A percentile compares a stretch with the other conserved stretches of the same genome.
These are phyloP conservation scores for Semnornis frantzii DNA, from an alignment of 2,113 vertebrate species.

Conservation along the genomic window DNA sequence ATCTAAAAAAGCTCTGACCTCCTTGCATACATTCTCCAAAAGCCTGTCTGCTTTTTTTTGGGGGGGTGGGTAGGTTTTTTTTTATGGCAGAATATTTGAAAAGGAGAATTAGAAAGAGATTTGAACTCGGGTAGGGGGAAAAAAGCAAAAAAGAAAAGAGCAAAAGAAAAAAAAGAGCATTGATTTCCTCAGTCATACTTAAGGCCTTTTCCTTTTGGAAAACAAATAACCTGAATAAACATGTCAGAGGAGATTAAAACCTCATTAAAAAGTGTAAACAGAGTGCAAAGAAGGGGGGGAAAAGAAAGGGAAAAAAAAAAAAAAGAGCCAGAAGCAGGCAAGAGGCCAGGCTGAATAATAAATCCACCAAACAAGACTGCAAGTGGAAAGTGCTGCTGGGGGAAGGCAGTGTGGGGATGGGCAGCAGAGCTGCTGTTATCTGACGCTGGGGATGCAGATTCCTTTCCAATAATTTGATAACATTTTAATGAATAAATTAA, in stretches of 20 bases:
- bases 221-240: slow-evolving; percentile 69
- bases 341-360: slow-evolving; percentile 30
- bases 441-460: slow-evolving; percentile 15
- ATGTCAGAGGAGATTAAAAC: slow-evolving; percentile 66
- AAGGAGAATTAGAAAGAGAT: slow-evolving; percentile 3
- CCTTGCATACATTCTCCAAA: neutral
- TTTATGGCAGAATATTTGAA: neutral
- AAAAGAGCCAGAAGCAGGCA: too few species aligned
- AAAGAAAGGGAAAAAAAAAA: too few species aligned
- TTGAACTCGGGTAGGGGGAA: neutral
- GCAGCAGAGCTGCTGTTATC: slow-evolving; percentile 41
- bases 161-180: neutral
- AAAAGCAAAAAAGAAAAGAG: neutral
- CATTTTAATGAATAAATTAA: slow-evolving; percentile 69
- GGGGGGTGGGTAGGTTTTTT: neutral
- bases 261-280: slow-evolving; percentile 69
- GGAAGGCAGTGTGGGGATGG: neutral
- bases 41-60: too few species aligned
- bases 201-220: slow-evolving; percentile 20
- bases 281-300: neutral
- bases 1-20: neutral
- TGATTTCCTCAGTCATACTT: slow-evolving; percentile 44
- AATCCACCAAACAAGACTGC: slow-evolving; percentile 34
- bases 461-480: slow-evolving; percentile 60
- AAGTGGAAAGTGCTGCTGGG: slow-evolving; percentile 27